phyloP scores from a whole-genome alignment of 2,888 invertebrate species.

The Ichneumoninae sp. region DNA sequence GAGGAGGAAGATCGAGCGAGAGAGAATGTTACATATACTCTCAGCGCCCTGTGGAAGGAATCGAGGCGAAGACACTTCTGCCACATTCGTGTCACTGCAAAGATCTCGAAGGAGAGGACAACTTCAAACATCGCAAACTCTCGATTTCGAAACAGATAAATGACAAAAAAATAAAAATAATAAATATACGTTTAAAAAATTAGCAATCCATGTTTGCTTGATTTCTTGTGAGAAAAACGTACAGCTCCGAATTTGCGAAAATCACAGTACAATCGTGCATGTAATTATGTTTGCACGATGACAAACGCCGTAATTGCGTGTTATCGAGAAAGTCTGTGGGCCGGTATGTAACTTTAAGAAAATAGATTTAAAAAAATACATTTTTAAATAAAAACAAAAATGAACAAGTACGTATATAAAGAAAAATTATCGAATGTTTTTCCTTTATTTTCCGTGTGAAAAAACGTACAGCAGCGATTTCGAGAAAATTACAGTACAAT shows the following conservation, averaged over 20 bases:
- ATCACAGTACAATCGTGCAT: background rate
- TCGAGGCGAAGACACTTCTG: slow-evolving; percentile 53
- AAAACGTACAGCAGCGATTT: too few relatives aligned
- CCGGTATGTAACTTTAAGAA: too few relatives aligned
- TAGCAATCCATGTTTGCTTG: too few relatives aligned
- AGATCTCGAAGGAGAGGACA: slow-evolving; percentile 13
- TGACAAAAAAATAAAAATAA: background rate
- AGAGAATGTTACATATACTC: slow-evolving; percentile 45
- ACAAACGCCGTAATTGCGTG: slow-evolving; percentile 18
- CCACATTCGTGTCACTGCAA: slow-evolving; percentile 14
- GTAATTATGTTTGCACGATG: background rate
- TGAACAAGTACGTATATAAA: too few relatives aligned
- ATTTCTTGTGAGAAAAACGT: background rate
- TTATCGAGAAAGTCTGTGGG: background rate
- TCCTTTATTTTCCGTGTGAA: too few relatives aligned
- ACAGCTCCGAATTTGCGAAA: background rate
- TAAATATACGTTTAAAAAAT: background rate
- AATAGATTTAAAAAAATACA: too few relatives aligned
- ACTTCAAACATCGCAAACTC: slow-evolving; percentile 17
- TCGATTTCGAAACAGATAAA: background rate
- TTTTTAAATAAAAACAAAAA: too few relatives aligned
- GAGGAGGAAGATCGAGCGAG: slow-evolving; percentile 64
- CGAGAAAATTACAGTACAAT: too few relatives aligned
- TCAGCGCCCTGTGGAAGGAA: slow-evolving; percentile 6
- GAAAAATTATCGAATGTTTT: too few relatives aligned